Base-by-base conservation (phyloP, 1,140 invertebrate genomes). In the Nylanderia fulva region DNA sequence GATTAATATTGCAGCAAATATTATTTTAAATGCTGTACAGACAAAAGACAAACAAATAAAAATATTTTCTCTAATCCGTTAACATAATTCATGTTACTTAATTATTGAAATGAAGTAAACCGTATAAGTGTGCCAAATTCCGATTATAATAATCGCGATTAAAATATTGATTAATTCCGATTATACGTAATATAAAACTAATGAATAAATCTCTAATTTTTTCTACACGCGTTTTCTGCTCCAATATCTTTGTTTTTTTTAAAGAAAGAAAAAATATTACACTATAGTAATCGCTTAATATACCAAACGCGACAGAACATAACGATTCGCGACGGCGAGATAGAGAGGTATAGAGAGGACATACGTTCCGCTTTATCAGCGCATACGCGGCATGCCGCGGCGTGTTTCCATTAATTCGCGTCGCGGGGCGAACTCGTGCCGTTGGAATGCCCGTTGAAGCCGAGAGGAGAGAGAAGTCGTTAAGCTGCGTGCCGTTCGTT, bases 341-440 rank as follows among this genome's bases (percentile, higher is more conserved):
- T 91, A 92, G 90, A 91, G 90, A 92, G 88, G 87, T 89, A 80
- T 66, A 80, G 33, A 27, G 63, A 69, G 85, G 89, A 91, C 74
- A 82, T 56, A 75, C 75, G 90, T 93, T 92, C 87, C 91, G 91
- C 88, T 93, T 93, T 94, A 94, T 93, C 93, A 93, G 93, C 82
- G 89, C 90, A 87, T 84, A 85, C 88, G 69, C 69, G 88, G 84
- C 90, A 84, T 87, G 89, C 91, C 91, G 90, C 91, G 90, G 90
- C 91, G 90, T 93, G 93, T 93, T 93, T 94, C 92, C 92, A 94
- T 94, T 94, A 94, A 94, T 94, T 93, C 91, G 92, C 91, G 93
- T 94, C 93, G 92, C 90, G 91, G 89, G 90, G 86, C 89, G 86
- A 93, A 91, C 92, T 91, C 93, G 93, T 91, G 86, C 91, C 88